These are phyloP conservation scores for Noctuana brunneofusca DNA, from an alignment of 2,888 invertebrate species.

Conservation along the genomic window DNA sequence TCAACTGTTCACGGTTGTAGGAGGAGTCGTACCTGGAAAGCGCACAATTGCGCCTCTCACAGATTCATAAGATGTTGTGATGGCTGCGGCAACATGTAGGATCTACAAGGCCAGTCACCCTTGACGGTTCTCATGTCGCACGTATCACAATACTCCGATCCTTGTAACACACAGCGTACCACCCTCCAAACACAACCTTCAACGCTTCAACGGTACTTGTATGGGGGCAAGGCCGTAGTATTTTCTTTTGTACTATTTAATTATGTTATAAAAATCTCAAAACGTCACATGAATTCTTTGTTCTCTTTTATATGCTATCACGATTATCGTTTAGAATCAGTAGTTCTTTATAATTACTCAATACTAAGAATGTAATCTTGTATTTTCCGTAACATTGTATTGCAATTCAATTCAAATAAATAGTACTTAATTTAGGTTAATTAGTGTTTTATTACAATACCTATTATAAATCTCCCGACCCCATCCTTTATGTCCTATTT, in stretches of 20 bases:
- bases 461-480: not conserved
- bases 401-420: conserved; percentile 23
- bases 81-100: not conserved
- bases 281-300: not conserved
- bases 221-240: not conserved
- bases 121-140: not conserved
- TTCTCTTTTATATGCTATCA: conserved; percentile 8
- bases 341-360: too few relatives aligned
- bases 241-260: not conserved
- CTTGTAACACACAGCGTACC: not conserved
- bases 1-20: not conserved
- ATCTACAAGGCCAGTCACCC: conserved; percentile 2
- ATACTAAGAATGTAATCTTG: conserved; percentile 19
- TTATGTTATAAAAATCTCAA: not conserved
- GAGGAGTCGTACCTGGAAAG: too few relatives aligned
- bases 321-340: conserved; percentile 11
- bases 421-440: conserved; percentile 20
- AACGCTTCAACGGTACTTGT: not conserved
- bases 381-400: conserved; percentile 14
- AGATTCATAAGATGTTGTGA: not conserved
- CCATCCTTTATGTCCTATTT: too few relatives aligned
- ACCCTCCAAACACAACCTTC: not conserved
- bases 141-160: not conserved
- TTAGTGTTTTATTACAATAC: conserved; percentile 18
- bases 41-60: not conserved